Evolutionary conservation across 2,113 vertebrate genomes (phyloP).

Genomic region (Macquaria ambigua): DNA sequence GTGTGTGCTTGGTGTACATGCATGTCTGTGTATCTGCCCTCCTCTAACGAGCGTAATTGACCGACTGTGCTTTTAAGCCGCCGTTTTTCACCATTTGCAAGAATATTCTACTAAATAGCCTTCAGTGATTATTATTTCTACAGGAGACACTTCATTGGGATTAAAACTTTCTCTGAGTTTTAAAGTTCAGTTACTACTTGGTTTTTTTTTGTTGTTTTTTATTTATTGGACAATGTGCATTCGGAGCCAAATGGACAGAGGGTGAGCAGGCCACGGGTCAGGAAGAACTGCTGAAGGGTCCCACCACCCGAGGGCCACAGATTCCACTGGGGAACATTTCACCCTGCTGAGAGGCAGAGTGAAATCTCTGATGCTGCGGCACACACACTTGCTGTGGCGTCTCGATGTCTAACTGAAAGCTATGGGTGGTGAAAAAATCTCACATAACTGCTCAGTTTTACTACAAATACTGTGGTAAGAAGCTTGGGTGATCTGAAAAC

Average conservation of each 20-base stretch:
- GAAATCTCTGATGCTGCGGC: conserved; percentile 75
- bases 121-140: conserved; percentile 85
- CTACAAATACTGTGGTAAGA: conserved; percentile 49
- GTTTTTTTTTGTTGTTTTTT: conserved; percentile 35
- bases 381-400: conserved; percentile 61
- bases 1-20: conserved; percentile 59
- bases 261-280: conserved; percentile 70
- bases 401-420: conserved; percentile 68
- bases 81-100: conserved; percentile 76
- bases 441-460: conserved; percentile 77
- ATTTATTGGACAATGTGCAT: conserved; percentile 46
- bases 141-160: conserved; percentile 75
- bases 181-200: conserved; percentile 64
- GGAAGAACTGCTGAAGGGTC: conserved; percentile 64
- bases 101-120: conserved; percentile 80
- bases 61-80: conserved; percentile 76
- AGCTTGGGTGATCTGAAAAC: conserved; percentile 48
- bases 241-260: conserved; percentile 65
- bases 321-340: conserved; percentile 70
- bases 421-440: conserved; percentile 56
- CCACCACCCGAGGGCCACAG: conserved; percentile 57
- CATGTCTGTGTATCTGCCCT: conserved; percentile 77
- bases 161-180: conserved; percentile 78
- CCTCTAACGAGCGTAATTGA: conserved; percentile 85
- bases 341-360: conserved; percentile 75